A percentile compares a stretch with the other conserved stretches of the same genome.
Evolutionary conservation across 2,797 vertebrate genomes (phyloP).

Genomic region (Emys orbicularis): DNA sequence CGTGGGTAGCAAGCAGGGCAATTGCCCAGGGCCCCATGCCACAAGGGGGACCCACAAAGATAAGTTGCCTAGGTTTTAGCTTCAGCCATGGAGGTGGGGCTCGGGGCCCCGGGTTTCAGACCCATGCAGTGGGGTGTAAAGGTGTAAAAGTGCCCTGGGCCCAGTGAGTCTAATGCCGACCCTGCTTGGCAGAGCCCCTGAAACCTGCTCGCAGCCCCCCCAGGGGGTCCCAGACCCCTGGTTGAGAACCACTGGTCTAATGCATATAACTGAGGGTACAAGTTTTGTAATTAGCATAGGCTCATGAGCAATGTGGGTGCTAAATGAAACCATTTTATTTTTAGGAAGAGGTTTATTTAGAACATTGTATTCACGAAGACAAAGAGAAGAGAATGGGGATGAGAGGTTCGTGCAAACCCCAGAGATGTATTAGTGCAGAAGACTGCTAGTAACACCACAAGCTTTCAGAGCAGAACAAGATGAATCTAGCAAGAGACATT

Average conservation of each 20-base stretch:
- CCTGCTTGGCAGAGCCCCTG: too few relatives aligned
- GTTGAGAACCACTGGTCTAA: neutral
- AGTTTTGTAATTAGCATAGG: neutral
- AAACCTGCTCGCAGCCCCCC: too few relatives aligned
- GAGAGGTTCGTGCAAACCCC: neutral
- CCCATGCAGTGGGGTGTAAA: too few relatives aligned
- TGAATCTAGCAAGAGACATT: neutral
- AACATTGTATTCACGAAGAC: neutral
- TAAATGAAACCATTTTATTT: neutral
- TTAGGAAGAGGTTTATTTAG: neutral
- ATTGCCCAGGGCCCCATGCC: too few relatives aligned
- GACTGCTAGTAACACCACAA: fast-evolving
- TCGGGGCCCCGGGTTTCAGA: too few relatives aligned
- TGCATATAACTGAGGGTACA: fast-evolving
- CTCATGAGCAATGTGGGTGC: neutral
- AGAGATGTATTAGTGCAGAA: neutral
- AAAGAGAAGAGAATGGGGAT: neutral
- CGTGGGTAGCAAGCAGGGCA: too few relatives aligned
- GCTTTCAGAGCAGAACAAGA: neutral
- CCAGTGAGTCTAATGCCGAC: too few relatives aligned
- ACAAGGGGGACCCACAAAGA: too few relatives aligned
- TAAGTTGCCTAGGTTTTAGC: too few relatives aligned
- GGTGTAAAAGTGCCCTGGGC: too few relatives aligned
- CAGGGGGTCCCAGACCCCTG: too few relatives aligned
- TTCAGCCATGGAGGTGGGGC: too few relatives aligned